Base-by-base conservation (phyloP, 2,797 vertebrate genomes). In the Enteromius thamalakanensis region DNA sequence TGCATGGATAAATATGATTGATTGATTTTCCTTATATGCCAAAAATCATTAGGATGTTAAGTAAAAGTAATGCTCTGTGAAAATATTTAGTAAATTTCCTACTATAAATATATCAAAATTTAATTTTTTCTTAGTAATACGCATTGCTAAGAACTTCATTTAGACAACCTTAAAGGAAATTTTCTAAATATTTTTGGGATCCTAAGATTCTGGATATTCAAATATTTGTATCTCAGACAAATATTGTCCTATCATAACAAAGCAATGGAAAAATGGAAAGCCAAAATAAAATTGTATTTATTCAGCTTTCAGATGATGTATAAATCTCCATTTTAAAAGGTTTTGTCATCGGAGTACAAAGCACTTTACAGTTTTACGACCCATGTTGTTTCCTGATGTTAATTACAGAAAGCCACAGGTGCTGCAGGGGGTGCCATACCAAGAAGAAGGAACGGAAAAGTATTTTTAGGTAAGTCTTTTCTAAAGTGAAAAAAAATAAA, bases 381-480 rank as follows among this genome's bases (percentile, higher is more conserved):
- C 23, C 55, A 26, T 34, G 74, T 40, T 64, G 34, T 80, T 64
- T 83, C 26, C 11, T 76, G 45, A 49, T 89, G 87, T 93, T 93
- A 84, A 89, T 92, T 92, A 83, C 95, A 99, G 98, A 99, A 98
- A 94, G 91, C 96, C 93, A 97, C 96, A 92, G 97, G 97, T 87
- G 98, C 97, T 79, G 96, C 98, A 88, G 97, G 96, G 90, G 97
- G 97, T 67, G 96, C 96, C 88, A 93, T 97, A 89, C 96, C 96
- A 87, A 96, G 96, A 93, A 93, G 96, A 88, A 97, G 95, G 91
- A 98, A 98, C 85, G 95, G 96, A 89, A 97, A 97, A 95, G 94
- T 98, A 84, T 98, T 98, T 95, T 95, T 99, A 94, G 97, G 98
- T 99, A 96, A 94, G 82, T 79, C 23, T 80, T 21, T 55, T 70